Evolutionary conservation across 1,140 invertebrate genomes (phyloP).

Genomic region (Diprion similis): DNA sequence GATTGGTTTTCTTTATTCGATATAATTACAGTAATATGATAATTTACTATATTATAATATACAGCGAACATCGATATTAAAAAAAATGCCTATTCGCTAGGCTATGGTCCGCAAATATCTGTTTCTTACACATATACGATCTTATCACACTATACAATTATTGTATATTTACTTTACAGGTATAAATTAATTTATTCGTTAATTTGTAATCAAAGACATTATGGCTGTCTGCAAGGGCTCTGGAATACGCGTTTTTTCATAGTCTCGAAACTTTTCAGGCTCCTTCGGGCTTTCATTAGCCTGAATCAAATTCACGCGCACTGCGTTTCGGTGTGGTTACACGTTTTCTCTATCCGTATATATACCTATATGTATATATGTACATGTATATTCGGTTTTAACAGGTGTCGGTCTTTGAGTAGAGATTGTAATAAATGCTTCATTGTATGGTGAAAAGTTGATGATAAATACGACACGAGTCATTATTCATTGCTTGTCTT

Average conservation of each 20-base stretch:
- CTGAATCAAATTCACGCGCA: too few relatives aligned
- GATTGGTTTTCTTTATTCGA: conserved; percentile 12
- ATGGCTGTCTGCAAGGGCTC: background rate
- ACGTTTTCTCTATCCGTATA: too few relatives aligned
- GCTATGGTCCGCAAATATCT: conserved; percentile 39
- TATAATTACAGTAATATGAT: conserved; percentile 8
- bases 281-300: too few relatives aligned
- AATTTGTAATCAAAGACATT: background rate
- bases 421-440: too few relatives aligned
- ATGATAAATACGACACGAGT: too few relatives aligned
- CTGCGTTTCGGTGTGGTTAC: too few relatives aligned
- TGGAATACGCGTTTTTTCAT: background rate
- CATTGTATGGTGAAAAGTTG: too few relatives aligned
- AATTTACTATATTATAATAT: background rate
- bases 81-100: conserved; percentile 40
- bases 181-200: background rate
- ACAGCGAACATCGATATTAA: conserved; percentile 38
- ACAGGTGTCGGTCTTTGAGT: too few relatives aligned
- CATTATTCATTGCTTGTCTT: too few relatives aligned
- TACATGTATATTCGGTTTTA: too few relatives aligned
- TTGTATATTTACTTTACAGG: background rate
- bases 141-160: conserved; percentile 10
- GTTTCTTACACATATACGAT: conserved; percentile 15
- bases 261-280: too few relatives aligned
- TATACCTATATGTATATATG: too few relatives aligned